Evolutionary conservation across 2,888 invertebrate genomes (phyloP).

Genomic region (Cheilosia soror): DNA sequence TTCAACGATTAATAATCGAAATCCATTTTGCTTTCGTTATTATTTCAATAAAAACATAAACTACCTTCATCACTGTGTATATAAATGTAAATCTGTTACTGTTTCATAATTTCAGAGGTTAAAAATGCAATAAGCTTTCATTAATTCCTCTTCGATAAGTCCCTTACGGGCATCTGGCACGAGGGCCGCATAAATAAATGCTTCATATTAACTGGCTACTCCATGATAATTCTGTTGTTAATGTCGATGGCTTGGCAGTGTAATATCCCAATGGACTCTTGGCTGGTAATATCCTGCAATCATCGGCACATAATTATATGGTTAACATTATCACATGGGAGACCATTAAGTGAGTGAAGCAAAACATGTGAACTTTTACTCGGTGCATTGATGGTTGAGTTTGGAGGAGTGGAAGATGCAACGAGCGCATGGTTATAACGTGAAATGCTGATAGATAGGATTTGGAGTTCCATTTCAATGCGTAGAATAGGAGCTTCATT

Average conservation of each 20-base stretch:
- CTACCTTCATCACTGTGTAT: not conserved
- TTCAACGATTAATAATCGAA: no score
- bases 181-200: slow-evolving; percentile 53
- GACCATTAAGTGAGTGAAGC: slow-evolving; percentile 31
- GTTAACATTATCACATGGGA: slow-evolving; percentile 50
- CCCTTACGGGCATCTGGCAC: slow-evolving; percentile 19
- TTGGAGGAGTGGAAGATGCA: not conserved
- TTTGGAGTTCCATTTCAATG: no score
- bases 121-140: slow-evolving; percentile 17
- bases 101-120: not conserved
- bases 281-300: slow-evolving; percentile 44
- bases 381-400: not conserved
- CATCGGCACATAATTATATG: slow-evolving; percentile 59
- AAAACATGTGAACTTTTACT: not conserved
- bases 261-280: slow-evolving; percentile 54
- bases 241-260: slow-evolving; percentile 28
- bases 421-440: no score
- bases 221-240: slow-evolving; percentile 53
- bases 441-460: not conserved
- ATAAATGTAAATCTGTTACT: not conserved
- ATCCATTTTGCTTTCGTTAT: no score
- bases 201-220: slow-evolving; percentile 49
- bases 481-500: no score
- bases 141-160: slow-evolving; percentile 40
- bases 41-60: not conserved